These are phyloP conservation scores for Eulemur rufifrons DNA, from an alignment of 2,113 vertebrate genomes.

Conservation along the genomic window DNA sequence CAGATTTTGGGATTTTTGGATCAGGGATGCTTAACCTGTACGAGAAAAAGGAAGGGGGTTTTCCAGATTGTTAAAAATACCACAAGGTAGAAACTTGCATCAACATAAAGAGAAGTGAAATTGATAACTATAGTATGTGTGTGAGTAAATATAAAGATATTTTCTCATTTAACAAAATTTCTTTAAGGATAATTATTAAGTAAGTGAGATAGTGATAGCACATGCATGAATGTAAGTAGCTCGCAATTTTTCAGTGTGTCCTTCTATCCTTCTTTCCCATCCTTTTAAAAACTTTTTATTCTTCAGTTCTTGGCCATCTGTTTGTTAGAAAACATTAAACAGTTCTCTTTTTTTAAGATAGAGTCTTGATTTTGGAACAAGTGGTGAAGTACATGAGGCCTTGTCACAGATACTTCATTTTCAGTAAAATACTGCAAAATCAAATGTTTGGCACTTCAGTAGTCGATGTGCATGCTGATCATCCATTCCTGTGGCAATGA, in stretches of 20 bases:
- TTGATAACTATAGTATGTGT: neutral
- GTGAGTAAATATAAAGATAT: neutral
- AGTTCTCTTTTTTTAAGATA: neutral
- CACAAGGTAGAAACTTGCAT: neutral
- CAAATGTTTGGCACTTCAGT: neutral
- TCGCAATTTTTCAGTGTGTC: neutral
- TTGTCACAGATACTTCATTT: neutral
- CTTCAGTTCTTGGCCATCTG: neutral
- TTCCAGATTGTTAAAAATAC: neutral
- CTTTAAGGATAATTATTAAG: neutral
- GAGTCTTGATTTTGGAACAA: neutral
- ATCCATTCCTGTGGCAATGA: neutral
- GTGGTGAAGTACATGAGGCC: neutral
- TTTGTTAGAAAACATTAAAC: neutral
- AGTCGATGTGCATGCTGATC: no score
- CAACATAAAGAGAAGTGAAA: neutral
- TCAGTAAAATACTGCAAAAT: neutral
- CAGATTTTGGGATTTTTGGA: neutral
- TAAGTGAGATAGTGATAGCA: neutral
- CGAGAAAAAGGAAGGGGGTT: neutral
- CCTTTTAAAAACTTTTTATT: neutral
- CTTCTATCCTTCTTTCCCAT: neutral
- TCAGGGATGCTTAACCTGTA: neutral
- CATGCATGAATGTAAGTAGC: neutral
- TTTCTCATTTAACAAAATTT: neutral